phyloP scores from a whole-genome alignment of 2,888 invertebrate genomes.

The Microctonus brassicae region DNA sequence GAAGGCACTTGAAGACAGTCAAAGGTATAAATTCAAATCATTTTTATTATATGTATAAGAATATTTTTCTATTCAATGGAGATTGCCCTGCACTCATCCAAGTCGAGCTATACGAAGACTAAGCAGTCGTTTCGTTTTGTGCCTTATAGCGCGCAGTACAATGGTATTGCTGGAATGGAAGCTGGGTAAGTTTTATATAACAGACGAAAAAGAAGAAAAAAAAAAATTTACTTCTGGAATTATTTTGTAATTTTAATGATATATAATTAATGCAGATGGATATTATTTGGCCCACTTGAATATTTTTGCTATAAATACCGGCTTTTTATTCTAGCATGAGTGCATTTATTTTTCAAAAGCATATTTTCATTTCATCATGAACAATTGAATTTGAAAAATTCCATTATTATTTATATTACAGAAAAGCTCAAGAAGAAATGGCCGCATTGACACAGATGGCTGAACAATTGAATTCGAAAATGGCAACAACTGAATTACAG shows the following conservation, averaged over 20 bases:
- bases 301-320: background rate
- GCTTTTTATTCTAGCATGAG: slow-evolving; percentile 15
- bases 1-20: slow-evolving; percentile 76
- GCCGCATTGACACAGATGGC: slow-evolving; percentile 81
- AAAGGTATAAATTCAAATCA: slow-evolving; percentile 70
- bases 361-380: background rate
- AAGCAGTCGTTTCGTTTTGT: slow-evolving; percentile 54
- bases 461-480: slow-evolving; percentile 78
- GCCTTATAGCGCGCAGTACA: slow-evolving; percentile 71
- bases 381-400: background rate
- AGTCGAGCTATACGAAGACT: slow-evolving; percentile 33
- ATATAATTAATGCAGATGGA: background rate
- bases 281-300: background rate
- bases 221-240: slow-evolving; percentile 8
- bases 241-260: slow-evolving; percentile 1
- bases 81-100: slow-evolving; percentile 10
- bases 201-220: slow-evolving; percentile 7
- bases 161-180: slow-evolving; percentile 72
- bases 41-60: background rate
- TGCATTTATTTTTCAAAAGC: background rate
- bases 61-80: slow-evolving; percentile 9
- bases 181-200: slow-evolving; percentile 71
- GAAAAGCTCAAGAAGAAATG: slow-evolving; percentile 79
- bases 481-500: slow-evolving; percentile 73
- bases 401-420: slow-evolving; percentile 64